Conservation (phyloP, 2,888 invertebrate genomes). For the Pyralis farinalis region DNA sequence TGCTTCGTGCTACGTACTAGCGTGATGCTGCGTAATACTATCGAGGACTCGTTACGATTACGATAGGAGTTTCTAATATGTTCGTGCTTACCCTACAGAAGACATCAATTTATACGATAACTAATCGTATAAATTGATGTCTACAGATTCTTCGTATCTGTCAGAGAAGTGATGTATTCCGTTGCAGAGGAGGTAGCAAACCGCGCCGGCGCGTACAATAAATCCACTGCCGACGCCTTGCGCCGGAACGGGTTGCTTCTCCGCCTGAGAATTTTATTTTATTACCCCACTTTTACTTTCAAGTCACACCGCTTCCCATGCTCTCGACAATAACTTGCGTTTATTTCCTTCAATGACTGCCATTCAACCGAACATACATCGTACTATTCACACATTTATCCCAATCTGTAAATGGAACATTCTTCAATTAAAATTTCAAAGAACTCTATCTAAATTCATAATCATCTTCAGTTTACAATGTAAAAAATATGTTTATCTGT, state of each 20-base stretch:
- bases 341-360: slow-evolving; percentile 4
- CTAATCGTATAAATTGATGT: too few species aligned
- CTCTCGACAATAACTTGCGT: slow-evolving; percentile 1
- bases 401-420: not conserved
- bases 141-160: slow-evolving; percentile 16
- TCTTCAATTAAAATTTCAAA: not conserved
- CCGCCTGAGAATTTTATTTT: slow-evolving; percentile 54
- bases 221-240: slow-evolving; percentile 40
- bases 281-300: slow-evolving; percentile 69
- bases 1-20: too few species aligned
- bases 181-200: slow-evolving; percentile 37
- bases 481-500: not conserved
- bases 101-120: too few species aligned
- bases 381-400: not conserved
- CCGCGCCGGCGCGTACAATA: slow-evolving; percentile 44
- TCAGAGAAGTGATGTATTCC: slow-evolving; percentile 19
- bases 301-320: slow-evolving; percentile 32
- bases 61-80: too few species aligned
- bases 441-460: not conserved
- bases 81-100: too few species aligned
- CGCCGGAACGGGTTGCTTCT: slow-evolving; percentile 43
- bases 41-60: too few species aligned
- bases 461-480: not conserved
- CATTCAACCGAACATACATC: not conserved
- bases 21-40: too few species aligned